Percentiles rank a stretch among this genome's conserved stretches.
phyloP scores from a whole-genome alignment of 2,888 invertebrate genomes.

The Germaria angustata region DNA sequence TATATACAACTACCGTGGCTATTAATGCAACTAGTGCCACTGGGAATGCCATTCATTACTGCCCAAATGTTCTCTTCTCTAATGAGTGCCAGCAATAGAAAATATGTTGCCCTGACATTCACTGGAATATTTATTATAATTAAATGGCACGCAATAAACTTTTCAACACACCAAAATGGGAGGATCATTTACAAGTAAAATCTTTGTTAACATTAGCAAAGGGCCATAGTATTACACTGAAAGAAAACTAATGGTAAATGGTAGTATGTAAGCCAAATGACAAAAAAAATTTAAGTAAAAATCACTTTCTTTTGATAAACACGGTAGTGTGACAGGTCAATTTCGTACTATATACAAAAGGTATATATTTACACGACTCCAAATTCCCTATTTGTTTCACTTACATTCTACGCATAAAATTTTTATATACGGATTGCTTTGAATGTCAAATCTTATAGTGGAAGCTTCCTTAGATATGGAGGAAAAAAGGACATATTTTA shows the following conservation, averaged over 20 bases:
- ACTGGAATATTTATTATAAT: constrained; percentile 51
- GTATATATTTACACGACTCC: too few species aligned
- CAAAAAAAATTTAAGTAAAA: neutral
- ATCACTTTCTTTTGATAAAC: neutral
- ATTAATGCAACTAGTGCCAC: neutral
- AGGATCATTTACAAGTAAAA: neutral
- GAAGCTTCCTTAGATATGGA: too few species aligned
- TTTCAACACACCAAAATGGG: constrained; percentile 41
- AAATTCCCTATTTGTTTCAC: too few species aligned
- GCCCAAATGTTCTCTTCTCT: constrained; percentile 1
- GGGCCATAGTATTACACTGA: neutral
- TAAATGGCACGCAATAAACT: constrained; percentile 57
- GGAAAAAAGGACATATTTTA: too few species aligned
- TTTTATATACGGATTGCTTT: too few species aligned
- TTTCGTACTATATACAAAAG: too few species aligned
- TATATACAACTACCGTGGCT: neutral
- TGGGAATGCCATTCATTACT: neutral
- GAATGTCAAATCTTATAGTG: too few species aligned
- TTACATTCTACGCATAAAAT: too few species aligned
- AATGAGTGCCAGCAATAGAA: constrained; percentile 30
- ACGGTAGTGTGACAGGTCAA: too few species aligned
- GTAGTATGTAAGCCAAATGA: too few species aligned
- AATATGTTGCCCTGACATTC: constrained; percentile 39
- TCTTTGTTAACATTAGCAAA: neutral
- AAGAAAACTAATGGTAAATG: constrained; percentile 14